Conservation (phyloP, 2,888 invertebrate genomes). For the Trissolcus japonicus region DNA sequence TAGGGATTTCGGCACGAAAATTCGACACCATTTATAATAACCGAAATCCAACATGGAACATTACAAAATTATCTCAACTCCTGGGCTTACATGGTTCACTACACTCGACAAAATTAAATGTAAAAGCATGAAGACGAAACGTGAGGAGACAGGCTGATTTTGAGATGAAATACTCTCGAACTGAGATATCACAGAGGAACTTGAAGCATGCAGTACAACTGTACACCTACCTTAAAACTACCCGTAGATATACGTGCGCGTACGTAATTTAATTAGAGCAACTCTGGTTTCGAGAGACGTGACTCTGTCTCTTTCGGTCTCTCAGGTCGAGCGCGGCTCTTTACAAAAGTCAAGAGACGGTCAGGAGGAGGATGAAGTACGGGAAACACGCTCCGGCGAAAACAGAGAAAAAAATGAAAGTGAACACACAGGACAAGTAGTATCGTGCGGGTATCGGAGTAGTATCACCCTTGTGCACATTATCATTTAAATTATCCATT, state of each 20-base stretch:
- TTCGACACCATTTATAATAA: conserved; percentile 16
- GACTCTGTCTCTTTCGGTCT: conserved; percentile 71
- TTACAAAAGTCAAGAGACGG: conserved; percentile 61
- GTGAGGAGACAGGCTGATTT: conserved; percentile 56
- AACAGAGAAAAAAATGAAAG: conserved; percentile 56
- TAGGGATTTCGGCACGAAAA: conserved; percentile 27
- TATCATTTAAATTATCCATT: conserved; percentile 45
- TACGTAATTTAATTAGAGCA: conserved; percentile 77
- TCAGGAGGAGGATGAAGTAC: conserved; percentile 38
- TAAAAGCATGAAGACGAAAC: conserved; percentile 56
- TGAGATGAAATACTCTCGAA: conserved; percentile 62
- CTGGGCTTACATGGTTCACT: conserved; percentile 55
- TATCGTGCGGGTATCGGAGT: conserved; percentile 64
- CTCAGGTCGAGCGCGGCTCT: conserved; percentile 66
- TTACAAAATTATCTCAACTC: conserved; percentile 53
- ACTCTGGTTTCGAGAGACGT: conserved; percentile 74
- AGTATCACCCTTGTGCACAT: conserved; percentile 64
- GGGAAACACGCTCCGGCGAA: conserved; percentile 36
- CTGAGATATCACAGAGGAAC: conserved; percentile 66
- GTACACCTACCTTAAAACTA: conserved; percentile 67
- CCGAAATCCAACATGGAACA: conserved; percentile 20
- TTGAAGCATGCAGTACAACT: conserved; percentile 63
- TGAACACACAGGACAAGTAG: conserved; percentile 57
- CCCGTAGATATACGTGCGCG: conserved; percentile 75
- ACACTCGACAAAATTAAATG: conserved; percentile 52